Conservation (phyloP, 2,113 vertebrate genomes). For the Aplodontia rufa region DNA sequence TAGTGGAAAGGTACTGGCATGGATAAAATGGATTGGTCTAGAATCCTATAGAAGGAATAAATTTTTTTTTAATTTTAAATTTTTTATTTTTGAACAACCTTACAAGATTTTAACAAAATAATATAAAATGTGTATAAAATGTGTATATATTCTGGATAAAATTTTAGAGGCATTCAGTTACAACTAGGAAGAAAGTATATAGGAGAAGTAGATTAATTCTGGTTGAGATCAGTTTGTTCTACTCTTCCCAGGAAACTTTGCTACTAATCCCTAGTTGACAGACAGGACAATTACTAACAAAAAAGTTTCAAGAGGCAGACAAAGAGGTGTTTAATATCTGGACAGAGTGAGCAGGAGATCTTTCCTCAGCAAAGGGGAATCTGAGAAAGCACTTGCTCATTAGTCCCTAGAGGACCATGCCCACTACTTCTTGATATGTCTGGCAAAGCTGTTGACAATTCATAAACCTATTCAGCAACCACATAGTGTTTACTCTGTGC, state of each 20-base stretch:
- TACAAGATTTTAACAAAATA: too few relatives aligned
- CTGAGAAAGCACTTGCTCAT: not conserved
- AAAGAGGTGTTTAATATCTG: constrained; percentile 3
- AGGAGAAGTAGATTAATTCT: not conserved
- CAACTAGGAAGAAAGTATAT: not conserved
- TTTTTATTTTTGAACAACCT: too few relatives aligned
- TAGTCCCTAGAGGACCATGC: not conserved
- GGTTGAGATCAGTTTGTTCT: not conserved
- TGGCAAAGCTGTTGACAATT: constrained; percentile 9
- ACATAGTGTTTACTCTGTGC: not conserved
- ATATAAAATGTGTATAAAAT: too few relatives aligned
- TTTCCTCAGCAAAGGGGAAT: constrained; percentile 11
- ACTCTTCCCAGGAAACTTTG: constrained; percentile 8
- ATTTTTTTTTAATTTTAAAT: too few relatives aligned
- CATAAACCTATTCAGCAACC: not conserved
- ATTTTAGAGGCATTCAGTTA: not conserved
- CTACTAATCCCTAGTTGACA: constrained; percentile 15
- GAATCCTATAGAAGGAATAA: not conserved
- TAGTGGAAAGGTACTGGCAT: not conserved
- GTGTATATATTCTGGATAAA: too few relatives aligned
- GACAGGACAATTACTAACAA: not conserved
- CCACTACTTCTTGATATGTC: not conserved
- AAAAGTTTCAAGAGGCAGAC: constrained; percentile 7
- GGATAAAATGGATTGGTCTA: not conserved
- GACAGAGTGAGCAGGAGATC: not conserved